These are phyloP conservation scores for Morone chrysops DNA, from an alignment of 2,113 vertebrate genomes.

Conservation along the genomic window DNA sequence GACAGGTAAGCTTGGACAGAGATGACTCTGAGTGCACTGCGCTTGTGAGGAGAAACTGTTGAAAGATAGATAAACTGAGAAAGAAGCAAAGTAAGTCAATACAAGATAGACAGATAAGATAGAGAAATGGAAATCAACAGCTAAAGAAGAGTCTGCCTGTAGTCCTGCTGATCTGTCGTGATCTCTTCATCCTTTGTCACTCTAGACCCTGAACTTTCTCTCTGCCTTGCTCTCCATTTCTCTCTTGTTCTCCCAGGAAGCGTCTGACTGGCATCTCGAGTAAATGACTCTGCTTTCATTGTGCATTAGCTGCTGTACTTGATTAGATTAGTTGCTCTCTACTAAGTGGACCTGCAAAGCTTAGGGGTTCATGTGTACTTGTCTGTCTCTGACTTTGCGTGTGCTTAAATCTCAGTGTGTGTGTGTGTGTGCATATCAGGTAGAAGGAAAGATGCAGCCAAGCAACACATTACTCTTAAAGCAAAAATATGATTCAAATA, in stretches of 20 bases:
- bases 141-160: constrained; percentile 1
- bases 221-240: constrained; percentile 25
- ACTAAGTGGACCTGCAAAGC: constrained; percentile 74
- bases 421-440: not conserved
- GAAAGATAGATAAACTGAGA: constrained; percentile 28
- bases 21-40: constrained; percentile 19
- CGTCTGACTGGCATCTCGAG: constrained; percentile 53
- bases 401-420: not conserved
- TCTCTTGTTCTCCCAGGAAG: constrained; percentile 54
- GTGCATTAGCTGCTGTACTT: constrained; percentile 76
- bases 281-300: constrained; percentile 74
- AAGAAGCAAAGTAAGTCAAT: not conserved
- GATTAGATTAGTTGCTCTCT: constrained; percentile 75
- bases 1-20: constrained; percentile 59
- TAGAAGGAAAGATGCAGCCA: constrained; percentile 20
- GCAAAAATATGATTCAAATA: constrained; percentile 19
- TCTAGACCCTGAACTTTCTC: constrained; percentile 61
- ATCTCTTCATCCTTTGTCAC: constrained; percentile 48
- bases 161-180: constrained; percentile 24
- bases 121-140: not conserved
- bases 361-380: constrained; percentile 63
- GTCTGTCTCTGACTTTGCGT: constrained; percentile 14
- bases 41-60: constrained; percentile 40
- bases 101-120: constrained; percentile 7
- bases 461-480: constrained; percentile 31